Conservation (phyloP, 2,113 vertebrate species). For the Spermophilus dauricus region DNA sequence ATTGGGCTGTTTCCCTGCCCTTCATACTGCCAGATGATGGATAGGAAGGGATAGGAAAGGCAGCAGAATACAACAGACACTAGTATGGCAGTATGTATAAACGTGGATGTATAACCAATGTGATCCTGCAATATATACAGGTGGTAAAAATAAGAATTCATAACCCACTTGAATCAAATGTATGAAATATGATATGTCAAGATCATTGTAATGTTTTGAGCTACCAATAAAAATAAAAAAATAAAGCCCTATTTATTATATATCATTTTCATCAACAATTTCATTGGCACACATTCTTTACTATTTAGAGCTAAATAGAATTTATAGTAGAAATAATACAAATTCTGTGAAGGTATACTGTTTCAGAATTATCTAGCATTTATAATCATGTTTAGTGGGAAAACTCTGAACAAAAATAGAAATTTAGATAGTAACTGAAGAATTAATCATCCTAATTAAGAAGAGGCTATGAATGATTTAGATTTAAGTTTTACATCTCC, state of each 20-base stretch:
- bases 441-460: neutral
- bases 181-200: too few relatives aligned
- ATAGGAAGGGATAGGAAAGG: too few relatives aligned
- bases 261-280: slow-evolving; percentile 56
- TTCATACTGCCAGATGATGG: too few relatives aligned
- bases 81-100: too few relatives aligned
- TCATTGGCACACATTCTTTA: slow-evolving; percentile 36
- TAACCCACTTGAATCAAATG: too few relatives aligned
- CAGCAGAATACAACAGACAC: too few relatives aligned
- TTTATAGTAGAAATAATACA: slow-evolving; percentile 57
- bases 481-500: neutral
- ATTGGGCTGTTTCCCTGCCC: too few relatives aligned
- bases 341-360: neutral
- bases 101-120: too few relatives aligned
- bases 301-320: slow-evolving; percentile 54
- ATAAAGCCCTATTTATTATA: neutral
- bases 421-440: neutral
- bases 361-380: slow-evolving; percentile 26
- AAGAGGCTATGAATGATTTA: slow-evolving; percentile 36
- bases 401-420: neutral
- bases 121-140: too few relatives aligned
- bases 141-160: too few relatives aligned
- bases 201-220: too few relatives aligned
- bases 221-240: too few relatives aligned
- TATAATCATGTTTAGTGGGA: slow-evolving; percentile 1